phyloP scores from a whole-genome alignment of 1,140 invertebrate genomes.

The Drosophila orosa region DNA sequence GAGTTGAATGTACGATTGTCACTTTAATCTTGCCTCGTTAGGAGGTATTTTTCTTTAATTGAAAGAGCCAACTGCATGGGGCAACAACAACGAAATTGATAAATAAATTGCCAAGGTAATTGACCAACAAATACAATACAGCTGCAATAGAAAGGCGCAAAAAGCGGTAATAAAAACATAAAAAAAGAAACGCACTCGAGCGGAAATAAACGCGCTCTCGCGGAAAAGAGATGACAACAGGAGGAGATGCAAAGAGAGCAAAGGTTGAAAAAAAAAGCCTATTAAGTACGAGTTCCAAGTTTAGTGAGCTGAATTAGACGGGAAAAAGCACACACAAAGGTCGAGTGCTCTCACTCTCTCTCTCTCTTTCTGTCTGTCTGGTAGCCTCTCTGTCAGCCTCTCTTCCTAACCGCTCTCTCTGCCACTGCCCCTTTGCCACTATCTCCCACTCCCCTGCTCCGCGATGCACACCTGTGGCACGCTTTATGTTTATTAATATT shows the following conservation, averaged over 20 bases:
- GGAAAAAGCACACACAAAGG: conserved; percentile 42
- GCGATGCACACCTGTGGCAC: conserved; percentile 73
- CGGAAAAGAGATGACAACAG: conserved; percentile 14
- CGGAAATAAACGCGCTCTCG: conserved; percentile 62
- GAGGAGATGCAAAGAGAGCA: conserved; percentile 38
- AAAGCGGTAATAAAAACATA: conserved; percentile 44
- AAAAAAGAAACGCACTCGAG: conserved; percentile 53
- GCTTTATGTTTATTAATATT: conserved; percentile 81
- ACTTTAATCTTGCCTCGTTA: not conserved
- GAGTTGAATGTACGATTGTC: not conserved
- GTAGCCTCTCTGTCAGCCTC: conserved; percentile 7
- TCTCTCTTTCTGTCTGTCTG: conserved; percentile 25
- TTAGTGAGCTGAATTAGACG: conserved; percentile 37
- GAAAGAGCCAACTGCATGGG: conserved; percentile 1
- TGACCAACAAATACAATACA: conserved; percentile 44
- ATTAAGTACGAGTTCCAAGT: conserved; percentile 36
- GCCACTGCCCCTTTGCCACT: conserved; percentile 10
- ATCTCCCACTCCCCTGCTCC: conserved; percentile 22
- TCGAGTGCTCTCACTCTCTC: conserved; percentile 26
- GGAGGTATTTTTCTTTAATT: not conserved
- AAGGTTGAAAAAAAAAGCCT: conserved; percentile 42
- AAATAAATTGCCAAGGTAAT: conserved; percentile 71
- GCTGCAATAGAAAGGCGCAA: conserved; percentile 35
- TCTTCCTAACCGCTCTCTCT: conserved; percentile 8
- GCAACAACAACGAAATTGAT: conserved; percentile 33